phyloP scores from a whole-genome alignment of 2,888 invertebrate species.

The Agapetus fuscipes region DNA sequence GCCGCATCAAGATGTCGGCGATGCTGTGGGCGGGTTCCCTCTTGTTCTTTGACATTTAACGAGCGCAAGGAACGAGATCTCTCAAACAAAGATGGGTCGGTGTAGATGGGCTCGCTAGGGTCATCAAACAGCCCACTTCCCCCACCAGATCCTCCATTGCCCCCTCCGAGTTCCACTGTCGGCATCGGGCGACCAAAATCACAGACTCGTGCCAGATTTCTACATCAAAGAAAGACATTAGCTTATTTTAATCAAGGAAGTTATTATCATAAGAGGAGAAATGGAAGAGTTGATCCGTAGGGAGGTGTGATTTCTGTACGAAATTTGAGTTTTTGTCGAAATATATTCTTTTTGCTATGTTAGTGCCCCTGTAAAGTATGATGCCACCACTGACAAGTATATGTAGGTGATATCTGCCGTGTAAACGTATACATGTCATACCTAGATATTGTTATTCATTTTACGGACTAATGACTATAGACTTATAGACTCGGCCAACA shows the following conservation, averaged over 20 bases:
- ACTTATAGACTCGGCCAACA: no score
- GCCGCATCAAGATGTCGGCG: conserved; percentile 3
- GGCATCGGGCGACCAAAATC: conserved; percentile 14
- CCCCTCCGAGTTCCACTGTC: conserved; percentile 33
- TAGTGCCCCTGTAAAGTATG: no score
- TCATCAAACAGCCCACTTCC: conserved; percentile 58
- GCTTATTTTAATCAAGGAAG: not conserved
- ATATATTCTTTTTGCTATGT: no score
- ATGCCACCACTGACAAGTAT: no score
- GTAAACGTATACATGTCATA: no score
- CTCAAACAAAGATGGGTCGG: conserved; percentile 85
- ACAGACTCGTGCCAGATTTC: conserved; percentile 18
- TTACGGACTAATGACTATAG: no score
- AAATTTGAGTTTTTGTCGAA: no score
- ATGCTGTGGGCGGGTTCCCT: conserved; percentile 20
- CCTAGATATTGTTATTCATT: no score
- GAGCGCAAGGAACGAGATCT: conserved; percentile 66
- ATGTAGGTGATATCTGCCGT: no score
- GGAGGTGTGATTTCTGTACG: no score
- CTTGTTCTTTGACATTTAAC: conserved; percentile 41
- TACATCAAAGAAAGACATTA: conserved; percentile 3
- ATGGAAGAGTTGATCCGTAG: no score
- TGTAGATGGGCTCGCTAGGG: conserved; percentile 89
- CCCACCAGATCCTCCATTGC: conserved; percentile 29
- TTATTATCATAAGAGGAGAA: no score